Percentiles rank a stretch among this genome's conserved stretches.
phyloP scores from a whole-genome alignment of 1,140 invertebrate genomes.

The Thaumatotibia leucotreta region DNA sequence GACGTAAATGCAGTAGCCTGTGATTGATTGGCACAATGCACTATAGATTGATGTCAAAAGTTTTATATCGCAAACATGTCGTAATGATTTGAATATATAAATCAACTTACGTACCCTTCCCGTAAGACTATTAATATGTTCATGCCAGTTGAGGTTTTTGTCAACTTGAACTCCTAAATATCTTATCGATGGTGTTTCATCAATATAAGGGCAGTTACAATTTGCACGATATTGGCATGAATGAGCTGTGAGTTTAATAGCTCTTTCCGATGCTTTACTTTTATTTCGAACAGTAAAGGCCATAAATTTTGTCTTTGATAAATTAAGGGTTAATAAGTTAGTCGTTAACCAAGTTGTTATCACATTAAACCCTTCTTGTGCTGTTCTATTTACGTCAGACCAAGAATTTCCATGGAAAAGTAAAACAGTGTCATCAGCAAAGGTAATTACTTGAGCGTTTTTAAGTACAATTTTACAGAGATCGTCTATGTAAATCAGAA shows the following conservation, averaged over 20 bases:
- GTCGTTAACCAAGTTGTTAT: not conserved
- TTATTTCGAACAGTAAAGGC: not conserved
- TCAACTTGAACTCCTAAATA: not conserved
- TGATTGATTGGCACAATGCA: no score
- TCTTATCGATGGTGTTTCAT: not conserved
- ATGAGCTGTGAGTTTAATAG: not conserved
- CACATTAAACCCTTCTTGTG: not conserved
- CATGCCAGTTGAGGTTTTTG: not conserved
- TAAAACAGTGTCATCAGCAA: not conserved
- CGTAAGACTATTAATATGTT: not conserved
- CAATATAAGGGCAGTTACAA: not conserved
- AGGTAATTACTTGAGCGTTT: not conserved
- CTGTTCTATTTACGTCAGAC: not conserved
- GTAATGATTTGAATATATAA: no score
- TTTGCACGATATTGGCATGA: not conserved
- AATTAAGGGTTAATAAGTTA: not conserved
- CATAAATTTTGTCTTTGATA: not conserved
- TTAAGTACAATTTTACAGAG: not conserved
- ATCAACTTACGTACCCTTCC: no score
- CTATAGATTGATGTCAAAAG: no score
- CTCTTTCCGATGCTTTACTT: not conserved
- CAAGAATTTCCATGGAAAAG: not conserved
- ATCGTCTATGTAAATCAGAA: slow-evolving; percentile 22
- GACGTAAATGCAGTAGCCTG: no score
- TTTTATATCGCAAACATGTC: no score